phyloP scores from a whole-genome alignment of 2,797 vertebrate species.

The Coregonus sp. region DNA sequence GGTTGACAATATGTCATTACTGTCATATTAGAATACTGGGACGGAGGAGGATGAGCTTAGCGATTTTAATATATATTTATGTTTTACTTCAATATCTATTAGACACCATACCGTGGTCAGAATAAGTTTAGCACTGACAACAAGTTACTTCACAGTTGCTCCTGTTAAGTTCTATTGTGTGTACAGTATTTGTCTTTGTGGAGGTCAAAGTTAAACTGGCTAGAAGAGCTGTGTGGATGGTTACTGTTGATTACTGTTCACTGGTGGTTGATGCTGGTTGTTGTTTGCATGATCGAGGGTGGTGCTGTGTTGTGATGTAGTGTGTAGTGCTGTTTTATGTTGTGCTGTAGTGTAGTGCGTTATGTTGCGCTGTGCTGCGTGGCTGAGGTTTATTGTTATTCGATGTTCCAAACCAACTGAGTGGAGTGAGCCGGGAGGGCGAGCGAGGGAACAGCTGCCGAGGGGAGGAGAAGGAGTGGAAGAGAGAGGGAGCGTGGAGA shows the following conservation, averaged over 20 bases:
- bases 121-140: neutral
- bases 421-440: slow-evolving; percentile 26
- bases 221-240: neutral
- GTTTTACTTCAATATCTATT: neutral
- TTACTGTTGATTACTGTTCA: neutral
- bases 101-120: neutral
- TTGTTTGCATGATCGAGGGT: neutral
- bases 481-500: slow-evolving; percentile 23
- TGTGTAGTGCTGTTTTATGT: neutral
- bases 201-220: neutral
- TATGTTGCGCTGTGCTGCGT: neutral
- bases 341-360: neutral
- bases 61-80: neutral
- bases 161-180: neutral
- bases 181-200: neutral
- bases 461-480: slow-evolving; percentile 9
- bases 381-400: slow-evolving; percentile 10
- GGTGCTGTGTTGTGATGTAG: neutral
- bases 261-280: neutral
- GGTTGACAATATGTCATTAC: slow-evolving; percentile 1
- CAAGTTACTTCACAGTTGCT: neutral
- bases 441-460: slow-evolving; percentile 52
- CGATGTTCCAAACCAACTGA: neutral
- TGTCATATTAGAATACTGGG: neutral
- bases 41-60: neutral